Base-by-base conservation (phyloP, 1,140 invertebrate genomes). In the Zaprionus capensis region DNA sequence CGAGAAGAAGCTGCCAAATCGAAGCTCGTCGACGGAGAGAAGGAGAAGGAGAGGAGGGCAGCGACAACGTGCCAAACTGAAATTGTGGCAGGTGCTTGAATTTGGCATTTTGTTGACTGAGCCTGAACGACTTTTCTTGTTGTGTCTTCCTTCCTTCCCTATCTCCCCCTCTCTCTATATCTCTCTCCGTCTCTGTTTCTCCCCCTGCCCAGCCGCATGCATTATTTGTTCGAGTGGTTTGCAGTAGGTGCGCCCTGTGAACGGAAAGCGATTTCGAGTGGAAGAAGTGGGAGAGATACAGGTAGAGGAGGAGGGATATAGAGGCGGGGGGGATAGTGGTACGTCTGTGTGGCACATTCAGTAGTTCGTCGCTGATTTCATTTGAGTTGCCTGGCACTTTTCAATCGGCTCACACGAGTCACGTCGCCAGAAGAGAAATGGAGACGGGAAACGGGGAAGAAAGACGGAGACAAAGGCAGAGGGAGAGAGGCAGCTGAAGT, bases 11-110 rank as follows among this genome's bases (percentile, higher is more conserved):
- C 34, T 61, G 38, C 31, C 22, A 58, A 55, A 46, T 20, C 26
- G 46, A 5, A 28, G 20, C 14, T 17, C 9, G 22, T 38, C 5
- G 12, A 46, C 17, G 51, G 4, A 15, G 38, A 38, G 38, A 15
- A 49, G 44, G 9, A 9, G 17, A 5, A 9, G 46, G 46, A 1
- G 53, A 49, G 36, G 72, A 15, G 3, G 38, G 20, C 66, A 69
- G 59, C 70, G 82, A 79, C 82, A 86, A 87, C 83, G 83, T 86
- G 83, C 76, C 76, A 75, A 78, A 70, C 80, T 78, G 46, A 82
- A 87, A 88, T 87, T 87, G 83, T 83, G 84, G 81, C 83, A 87
- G 83, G 83, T 87, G 83, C 83, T 87, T 83, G 84, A 87, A 87
- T 87, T 87, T 88, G 83, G 80, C 67, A 87, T 87, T 87, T 87